Conservation (phyloP, 2,797 vertebrate species). For the Sternotherus odoratus region DNA sequence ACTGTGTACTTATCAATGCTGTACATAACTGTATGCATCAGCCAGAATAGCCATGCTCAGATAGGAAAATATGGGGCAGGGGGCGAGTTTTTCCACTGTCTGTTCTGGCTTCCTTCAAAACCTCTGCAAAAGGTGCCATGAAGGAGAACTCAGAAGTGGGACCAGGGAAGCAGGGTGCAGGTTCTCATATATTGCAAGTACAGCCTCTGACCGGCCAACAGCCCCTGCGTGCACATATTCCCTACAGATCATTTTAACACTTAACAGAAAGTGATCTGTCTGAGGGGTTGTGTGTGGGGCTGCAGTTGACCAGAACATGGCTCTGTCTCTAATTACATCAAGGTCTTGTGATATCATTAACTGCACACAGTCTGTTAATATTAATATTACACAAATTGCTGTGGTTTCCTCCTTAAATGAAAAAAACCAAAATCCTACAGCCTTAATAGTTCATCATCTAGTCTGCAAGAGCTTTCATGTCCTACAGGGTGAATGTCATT, state of each 20-base stretch:
- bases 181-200: constrained; percentile 32
- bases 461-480: neutral
- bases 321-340: neutral
- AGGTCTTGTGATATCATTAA: constrained; percentile 10
- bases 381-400: constrained; percentile 20
- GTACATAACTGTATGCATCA: rapidly evolving
- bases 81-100: neutral
- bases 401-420: constrained; percentile 9
- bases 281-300: neutral
- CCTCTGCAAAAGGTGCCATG: neutral
- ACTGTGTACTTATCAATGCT: neutral
- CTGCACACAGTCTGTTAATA: neutral
- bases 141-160: neutral
- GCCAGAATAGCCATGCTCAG: neutral
- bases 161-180: neutral
- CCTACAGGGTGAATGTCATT: neutral
- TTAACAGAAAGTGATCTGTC: constrained; percentile 29
- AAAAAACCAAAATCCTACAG: neutral
- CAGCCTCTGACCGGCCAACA: constrained; percentile 50
- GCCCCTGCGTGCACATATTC: constrained; percentile 13
- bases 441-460: neutral
- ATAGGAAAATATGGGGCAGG: neutral
- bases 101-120: neutral
- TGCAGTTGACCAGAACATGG: constrained; percentile 30
- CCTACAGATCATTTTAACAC: neutral